These are phyloP conservation scores for Wiebesia pumilae DNA, from an alignment of 1,140 invertebrate genomes.

Conservation along the genomic window DNA sequence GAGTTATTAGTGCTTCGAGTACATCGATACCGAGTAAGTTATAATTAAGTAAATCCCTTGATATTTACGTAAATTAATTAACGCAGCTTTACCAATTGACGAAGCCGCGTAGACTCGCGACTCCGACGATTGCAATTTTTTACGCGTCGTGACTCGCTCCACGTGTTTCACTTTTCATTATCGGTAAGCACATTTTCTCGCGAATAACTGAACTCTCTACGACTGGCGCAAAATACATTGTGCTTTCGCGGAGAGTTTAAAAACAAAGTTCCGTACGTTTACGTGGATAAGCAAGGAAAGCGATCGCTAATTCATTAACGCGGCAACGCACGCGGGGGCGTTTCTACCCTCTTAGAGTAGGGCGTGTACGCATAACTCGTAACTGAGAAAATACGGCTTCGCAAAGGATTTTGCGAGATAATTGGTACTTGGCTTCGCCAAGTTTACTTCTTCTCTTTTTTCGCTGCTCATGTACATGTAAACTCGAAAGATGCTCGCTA, in stretches of 20 bases:
- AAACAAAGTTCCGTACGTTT: not conserved
- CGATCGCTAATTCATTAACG: conserved; percentile 34
- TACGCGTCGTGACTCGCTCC: conserved; percentile 8
- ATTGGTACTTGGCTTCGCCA: conserved; percentile 24
- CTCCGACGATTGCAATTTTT: not conserved
- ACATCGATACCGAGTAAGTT: not conserved
- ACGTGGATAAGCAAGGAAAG: not conserved
- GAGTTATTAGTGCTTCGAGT: not conserved
- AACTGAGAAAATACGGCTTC: not conserved
- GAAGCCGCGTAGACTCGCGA: not conserved
- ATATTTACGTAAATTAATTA: conserved; percentile 20
- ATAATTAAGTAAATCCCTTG: conserved; percentile 9
- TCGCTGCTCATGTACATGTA: not conserved
- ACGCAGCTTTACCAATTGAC: not conserved
- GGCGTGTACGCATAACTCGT: not conserved
- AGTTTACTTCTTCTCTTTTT: not conserved
- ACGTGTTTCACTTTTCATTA: conserved; percentile 34
- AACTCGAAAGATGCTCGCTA: not conserved
- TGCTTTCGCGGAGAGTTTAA: not conserved
- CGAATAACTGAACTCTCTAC: not conserved
- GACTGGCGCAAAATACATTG: not conserved
- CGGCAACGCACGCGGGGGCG: not conserved
- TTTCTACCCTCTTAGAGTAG: not conserved
- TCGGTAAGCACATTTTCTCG: conserved; percentile 12
- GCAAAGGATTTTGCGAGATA: conserved; percentile 32